Evolutionary conservation across 1,140 invertebrate species (phyloP), one percentile per base, ranked within the genome.

Genomic region (Aphelinus atriplicis): DNA sequence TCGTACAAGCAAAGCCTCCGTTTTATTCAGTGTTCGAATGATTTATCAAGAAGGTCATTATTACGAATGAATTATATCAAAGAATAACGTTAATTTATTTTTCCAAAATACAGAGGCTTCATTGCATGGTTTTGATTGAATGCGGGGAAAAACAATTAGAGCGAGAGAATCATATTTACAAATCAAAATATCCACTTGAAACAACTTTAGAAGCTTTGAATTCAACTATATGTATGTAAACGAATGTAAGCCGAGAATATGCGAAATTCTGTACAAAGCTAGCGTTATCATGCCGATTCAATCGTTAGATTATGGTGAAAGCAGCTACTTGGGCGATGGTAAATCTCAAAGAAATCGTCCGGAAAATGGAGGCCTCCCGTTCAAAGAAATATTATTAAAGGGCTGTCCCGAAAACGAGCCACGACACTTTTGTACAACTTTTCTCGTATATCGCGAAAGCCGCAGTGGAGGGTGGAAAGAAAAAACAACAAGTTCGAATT

Each of bases 251-350:
- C 26, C 26, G 26, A 26, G 26, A 26, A 26, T 26, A 26, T 80
- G 82, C 81, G 81, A 82, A 83, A 82, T 78, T 80, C 66, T 78
- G 66, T 78, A 78, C 72, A 78, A 78, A 78, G 77, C 77, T 71
- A 65, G 67, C 61, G 62, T 75, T 75, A 68, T 57, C 64, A 77
- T 77, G 57, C 60, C 26, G 46, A 71, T 55, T 51, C 50, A 45
- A 71, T 67, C 64, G 51, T 78, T 78, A 78, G 74, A 73, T 62
- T 73, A 66, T 66, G 45, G 64, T 55, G 47, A 10, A 75, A 75
- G 73, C 73, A 71, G 53, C 73, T 75, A 75, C 67, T 65, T 62
- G 42, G 48, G 65, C 6, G 42, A 56, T 70, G 70, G 26, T 60
- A 10, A 10, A 10, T 10, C 7, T 60, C 26, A 26, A 26, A 26